Conservation (phyloP, 2,797 vertebrate species). For the Diplodus puntazzo region DNA sequence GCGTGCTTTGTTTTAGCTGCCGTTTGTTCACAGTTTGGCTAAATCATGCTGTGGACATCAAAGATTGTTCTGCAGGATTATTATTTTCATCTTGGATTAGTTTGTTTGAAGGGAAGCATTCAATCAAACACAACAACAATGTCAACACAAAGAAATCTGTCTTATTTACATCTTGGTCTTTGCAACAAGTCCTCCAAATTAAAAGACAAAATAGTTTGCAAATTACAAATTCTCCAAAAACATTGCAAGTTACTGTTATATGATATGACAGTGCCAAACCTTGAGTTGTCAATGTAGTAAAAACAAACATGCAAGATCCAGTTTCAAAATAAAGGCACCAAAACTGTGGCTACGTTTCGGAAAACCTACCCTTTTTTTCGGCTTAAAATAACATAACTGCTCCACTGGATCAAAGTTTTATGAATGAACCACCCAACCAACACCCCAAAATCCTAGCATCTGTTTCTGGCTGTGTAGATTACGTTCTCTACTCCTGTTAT, state of each 20-base stretch:
- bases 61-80: background rate
- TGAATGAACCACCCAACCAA: too few species aligned
- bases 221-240: background rate
- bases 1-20: slow-evolving; percentile 20
- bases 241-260: background rate
- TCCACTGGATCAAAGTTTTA: too few species aligned
- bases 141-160: background rate
- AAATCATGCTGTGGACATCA: slow-evolving; percentile 1
- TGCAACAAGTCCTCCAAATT: background rate
- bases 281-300: too few species aligned
- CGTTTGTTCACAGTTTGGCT: background rate
- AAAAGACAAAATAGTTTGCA: too few species aligned
- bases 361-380: too few species aligned
- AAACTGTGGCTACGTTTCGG: too few species aligned
- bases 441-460: too few species aligned
- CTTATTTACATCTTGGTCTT: background rate
- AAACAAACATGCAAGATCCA: too few species aligned
- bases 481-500: too few species aligned
- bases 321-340: too few species aligned
- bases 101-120: background rate
- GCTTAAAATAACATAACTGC: too few species aligned
- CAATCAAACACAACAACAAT: background rate
- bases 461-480: too few species aligned
- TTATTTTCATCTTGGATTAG: background rate
- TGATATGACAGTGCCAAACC: background rate